Conservation (phyloP, 2,113 vertebrate species). For the Actinemys pallida region DNA sequence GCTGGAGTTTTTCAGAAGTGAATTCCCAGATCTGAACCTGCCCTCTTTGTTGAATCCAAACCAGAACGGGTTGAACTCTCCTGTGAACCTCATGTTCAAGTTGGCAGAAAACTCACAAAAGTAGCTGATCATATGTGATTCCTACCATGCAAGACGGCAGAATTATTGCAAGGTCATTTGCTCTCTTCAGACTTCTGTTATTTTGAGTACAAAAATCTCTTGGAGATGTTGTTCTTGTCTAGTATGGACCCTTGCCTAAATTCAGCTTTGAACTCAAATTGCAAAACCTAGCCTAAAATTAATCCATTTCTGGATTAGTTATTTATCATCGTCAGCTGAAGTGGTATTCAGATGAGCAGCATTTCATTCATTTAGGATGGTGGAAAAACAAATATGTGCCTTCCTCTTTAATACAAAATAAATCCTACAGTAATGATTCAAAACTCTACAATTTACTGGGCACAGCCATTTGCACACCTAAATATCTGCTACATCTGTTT, state of each 20-base stretch:
- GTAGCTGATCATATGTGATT: constrained; percentile 1
- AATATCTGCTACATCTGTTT: background rate
- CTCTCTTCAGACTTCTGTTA: constrained; percentile 45
- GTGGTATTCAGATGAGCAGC: constrained; percentile 9
- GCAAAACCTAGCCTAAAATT: constrained; percentile 56
- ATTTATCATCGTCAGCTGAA: constrained; percentile 68
- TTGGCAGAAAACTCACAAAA: constrained; percentile 21
- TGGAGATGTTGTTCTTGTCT: constrained; percentile 61
- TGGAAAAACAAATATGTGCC: background rate
- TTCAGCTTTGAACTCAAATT: constrained; percentile 67
- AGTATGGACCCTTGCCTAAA: constrained; percentile 65
- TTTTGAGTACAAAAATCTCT: constrained; percentile 52
- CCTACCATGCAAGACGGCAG: constrained; percentile 18
- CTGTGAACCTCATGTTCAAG: background rate
- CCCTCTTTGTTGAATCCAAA: constrained; percentile 18
- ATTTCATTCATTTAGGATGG: constrained; percentile 22
- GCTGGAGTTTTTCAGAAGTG: background rate
- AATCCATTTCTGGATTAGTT: constrained; percentile 50
- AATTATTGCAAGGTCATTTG: constrained; percentile 10
- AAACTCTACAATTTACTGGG: background rate
- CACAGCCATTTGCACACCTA: background rate
- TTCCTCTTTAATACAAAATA: background rate
- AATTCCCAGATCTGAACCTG: background rate
- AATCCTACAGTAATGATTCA: background rate
- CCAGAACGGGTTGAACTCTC: background rate